Evolutionary conservation across 2,113 vertebrate genomes (phyloP).

Genomic region (Epinephelus moara): DNA sequence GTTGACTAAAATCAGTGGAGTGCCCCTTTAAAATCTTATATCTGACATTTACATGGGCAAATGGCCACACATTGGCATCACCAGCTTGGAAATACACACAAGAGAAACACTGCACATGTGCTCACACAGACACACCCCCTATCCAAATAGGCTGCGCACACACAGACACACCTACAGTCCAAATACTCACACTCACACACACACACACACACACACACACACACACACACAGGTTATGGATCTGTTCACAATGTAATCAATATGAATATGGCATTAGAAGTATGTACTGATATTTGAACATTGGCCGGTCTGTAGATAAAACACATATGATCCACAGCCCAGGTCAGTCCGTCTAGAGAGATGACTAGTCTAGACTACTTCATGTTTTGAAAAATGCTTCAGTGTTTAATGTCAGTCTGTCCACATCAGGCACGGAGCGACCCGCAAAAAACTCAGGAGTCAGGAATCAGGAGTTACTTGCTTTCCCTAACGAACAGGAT

Average conservation of each 20-base stretch:
- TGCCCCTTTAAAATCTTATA: background rate
- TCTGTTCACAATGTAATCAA: slow-evolving; percentile 10
- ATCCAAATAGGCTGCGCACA: slow-evolving; percentile 31
- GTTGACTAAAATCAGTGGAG: background rate
- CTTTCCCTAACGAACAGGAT: background rate
- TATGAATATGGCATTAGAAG: background rate
- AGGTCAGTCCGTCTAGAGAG: background rate
- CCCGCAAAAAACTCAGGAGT: background rate
- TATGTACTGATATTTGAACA: background rate
- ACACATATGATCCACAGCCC: background rate
- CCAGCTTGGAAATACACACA: slow-evolving; percentile 4
- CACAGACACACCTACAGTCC: slow-evolving; percentile 19
- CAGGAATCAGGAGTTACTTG: background rate
- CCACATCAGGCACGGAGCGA: background rate
- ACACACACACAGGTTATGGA: background rate
- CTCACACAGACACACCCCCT: slow-evolving; percentile 66
- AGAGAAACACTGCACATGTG: slow-evolving; percentile 44
- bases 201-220: no score
- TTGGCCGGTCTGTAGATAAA: background rate
- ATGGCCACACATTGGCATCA: background rate
- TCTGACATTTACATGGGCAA: background rate
- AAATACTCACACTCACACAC: background rate
- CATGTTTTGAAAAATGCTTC: background rate
- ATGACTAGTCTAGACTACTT: background rate
- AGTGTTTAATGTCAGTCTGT: background rate